Conservation (phyloP, 2,113 vertebrate species). For the Epinephelus lanceolatus region DNA sequence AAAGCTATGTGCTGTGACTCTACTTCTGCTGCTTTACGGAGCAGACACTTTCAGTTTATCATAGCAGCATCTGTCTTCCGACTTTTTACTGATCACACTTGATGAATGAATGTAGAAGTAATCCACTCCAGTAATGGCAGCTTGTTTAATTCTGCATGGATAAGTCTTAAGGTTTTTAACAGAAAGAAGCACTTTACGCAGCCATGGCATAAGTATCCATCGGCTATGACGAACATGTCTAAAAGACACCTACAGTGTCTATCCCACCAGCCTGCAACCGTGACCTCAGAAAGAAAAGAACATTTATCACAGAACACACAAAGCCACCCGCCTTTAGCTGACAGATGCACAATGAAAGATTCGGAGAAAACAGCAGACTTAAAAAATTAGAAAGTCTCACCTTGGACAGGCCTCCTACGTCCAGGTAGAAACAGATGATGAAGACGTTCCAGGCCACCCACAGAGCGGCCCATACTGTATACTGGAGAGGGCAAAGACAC, state of each 20-base stretch:
- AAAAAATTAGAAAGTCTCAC: slow-evolving; percentile 78
- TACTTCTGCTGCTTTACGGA: too few species aligned
- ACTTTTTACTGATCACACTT: too few species aligned
- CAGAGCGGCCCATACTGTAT: slow-evolving; percentile 90
- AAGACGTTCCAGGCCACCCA: slow-evolving; percentile 97
- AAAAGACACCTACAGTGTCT: not conserved
- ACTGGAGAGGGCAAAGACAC: slow-evolving; percentile 81
- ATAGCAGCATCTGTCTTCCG: too few species aligned
- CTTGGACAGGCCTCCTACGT: slow-evolving; percentile 93
- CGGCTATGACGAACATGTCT: not conserved
- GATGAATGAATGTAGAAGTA: not conserved
- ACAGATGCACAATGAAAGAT: not conserved
- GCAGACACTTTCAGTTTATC: too few species aligned
- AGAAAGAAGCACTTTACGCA: not conserved
- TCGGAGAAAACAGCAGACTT: not conserved
- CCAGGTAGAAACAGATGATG: slow-evolving; percentile 95
- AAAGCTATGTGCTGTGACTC: too few species aligned
- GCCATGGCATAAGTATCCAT: not conserved
- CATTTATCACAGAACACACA: slow-evolving; percentile 17
- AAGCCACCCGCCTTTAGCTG: not conserved
- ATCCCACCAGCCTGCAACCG: not conserved
- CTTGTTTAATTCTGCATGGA: not conserved
- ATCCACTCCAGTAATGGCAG: not conserved
- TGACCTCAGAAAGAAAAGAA: slow-evolving; percentile 12
- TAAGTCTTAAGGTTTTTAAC: not conserved